Conservation (phyloP, 2,113 vertebrate genomes). For the Stegostoma tigrinum region DNA sequence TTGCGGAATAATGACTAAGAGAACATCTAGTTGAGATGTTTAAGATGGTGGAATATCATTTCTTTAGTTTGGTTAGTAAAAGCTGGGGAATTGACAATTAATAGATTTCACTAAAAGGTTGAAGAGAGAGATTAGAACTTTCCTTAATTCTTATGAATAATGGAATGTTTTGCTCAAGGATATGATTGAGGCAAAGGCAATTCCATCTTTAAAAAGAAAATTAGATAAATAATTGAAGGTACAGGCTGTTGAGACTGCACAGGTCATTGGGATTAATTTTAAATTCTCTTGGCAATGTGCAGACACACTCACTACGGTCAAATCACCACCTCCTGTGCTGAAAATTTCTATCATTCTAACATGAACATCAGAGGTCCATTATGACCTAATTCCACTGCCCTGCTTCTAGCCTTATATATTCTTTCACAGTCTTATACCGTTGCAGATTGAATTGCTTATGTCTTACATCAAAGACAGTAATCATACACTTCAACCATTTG, state of each 20-base stretch:
- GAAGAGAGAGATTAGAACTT: not conserved
- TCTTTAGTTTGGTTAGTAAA: not conserved
- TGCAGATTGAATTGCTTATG: not conserved
- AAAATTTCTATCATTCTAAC: not conserved
- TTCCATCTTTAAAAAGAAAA: not conserved
- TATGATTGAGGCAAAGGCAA: not conserved
- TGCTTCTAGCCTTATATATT: not conserved
- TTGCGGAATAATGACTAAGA: not conserved
- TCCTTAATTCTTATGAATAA: not conserved
- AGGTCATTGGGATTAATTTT: not conserved
- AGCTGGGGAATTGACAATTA: not conserved
- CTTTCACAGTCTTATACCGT: not conserved
- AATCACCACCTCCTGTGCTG: not conserved
- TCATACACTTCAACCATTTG: not conserved
- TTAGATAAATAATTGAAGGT: not conserved
- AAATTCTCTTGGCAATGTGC: not conserved
- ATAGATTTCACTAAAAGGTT: not conserved
- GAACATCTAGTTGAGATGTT: not conserved
- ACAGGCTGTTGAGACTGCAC: not conserved
- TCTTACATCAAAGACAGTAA: not conserved
- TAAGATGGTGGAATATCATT: not conserved
- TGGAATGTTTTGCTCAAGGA: not conserved
- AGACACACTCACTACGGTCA: not conserved
- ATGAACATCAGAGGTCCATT: not conserved
- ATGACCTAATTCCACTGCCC: not conserved